These are phyloP conservation scores for Ophion slaviceki DNA, from an alignment of 2,888 invertebrate genomes.

Conservation along the genomic window DNA sequence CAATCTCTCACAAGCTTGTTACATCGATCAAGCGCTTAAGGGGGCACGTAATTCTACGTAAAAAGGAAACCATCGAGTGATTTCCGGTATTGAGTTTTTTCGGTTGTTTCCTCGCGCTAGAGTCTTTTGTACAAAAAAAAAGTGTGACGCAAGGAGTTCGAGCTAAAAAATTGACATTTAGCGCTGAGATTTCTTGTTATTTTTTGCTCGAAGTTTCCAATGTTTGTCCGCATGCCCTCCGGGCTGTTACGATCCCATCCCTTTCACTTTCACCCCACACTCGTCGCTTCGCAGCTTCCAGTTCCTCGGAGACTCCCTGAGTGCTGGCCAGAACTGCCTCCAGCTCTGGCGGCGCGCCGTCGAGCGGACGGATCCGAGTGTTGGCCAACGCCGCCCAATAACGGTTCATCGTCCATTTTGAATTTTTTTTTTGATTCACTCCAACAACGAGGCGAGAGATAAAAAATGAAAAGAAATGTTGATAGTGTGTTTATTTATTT, in stretches of 20 bases:
- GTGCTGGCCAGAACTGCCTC: background rate
- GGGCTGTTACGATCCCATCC: background rate
- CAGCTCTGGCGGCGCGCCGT: too few relatives aligned
- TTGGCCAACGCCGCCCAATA: too few relatives aligned
- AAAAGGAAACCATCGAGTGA: background rate
- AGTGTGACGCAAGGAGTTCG: too few relatives aligned
- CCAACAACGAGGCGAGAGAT: background rate
- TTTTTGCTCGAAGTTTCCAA: background rate
- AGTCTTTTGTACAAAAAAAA: background rate
- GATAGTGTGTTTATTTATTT: background rate
- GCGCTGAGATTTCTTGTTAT: background rate
- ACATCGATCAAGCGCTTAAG: background rate
- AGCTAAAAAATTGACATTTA: background rate
- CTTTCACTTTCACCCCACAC: constrained; percentile 1
- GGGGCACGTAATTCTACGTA: background rate
- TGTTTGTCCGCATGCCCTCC: background rate
- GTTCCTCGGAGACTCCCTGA: background rate
- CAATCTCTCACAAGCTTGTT: constrained; percentile 25
- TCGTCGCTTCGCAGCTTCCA: background rate
- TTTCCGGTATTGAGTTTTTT: background rate
- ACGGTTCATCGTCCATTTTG: background rate
- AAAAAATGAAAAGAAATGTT: background rate
- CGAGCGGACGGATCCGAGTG: too few relatives aligned
- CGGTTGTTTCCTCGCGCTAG: background rate
- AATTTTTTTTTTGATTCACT: background rate